Percentiles rank a stretch among this genome's conserved stretches.
Evolutionary conservation across 2,797 vertebrate species (phyloP).

Genomic region (Oryzias dopingdopingensis): DNA sequence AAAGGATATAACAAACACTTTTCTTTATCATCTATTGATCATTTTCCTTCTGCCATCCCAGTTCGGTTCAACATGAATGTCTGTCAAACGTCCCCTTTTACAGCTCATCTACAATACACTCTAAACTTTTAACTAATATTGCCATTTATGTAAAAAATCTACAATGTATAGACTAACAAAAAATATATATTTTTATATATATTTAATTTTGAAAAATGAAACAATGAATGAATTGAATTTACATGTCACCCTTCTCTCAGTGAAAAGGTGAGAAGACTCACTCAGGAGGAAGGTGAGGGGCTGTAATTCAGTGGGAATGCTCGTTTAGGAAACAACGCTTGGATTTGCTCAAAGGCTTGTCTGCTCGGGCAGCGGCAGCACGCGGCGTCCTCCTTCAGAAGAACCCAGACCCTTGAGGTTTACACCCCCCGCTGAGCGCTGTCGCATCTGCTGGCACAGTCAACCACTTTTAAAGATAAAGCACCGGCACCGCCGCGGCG

Average conservation of each 20-base stretch:
- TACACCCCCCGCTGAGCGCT: slow-evolving; percentile 52
- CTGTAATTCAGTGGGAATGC: slow-evolving; percentile 73
- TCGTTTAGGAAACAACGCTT: slow-evolving; percentile 69
- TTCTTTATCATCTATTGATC: slow-evolving; percentile 48
- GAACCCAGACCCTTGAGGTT: slow-evolving; percentile 51
- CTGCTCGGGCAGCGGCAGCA: slow-evolving; percentile 53
- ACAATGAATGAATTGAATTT: slow-evolving; percentile 80
- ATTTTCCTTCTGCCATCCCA: slow-evolving; percentile 25
- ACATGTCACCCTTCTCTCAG: slow-evolving; percentile 66
- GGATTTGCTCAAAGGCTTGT: slow-evolving; percentile 55
- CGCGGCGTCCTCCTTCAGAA: slow-evolving; percentile 47
- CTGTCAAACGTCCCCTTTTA: slow-evolving; percentile 72
- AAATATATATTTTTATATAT: slow-evolving; percentile 84
- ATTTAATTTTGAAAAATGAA: slow-evolving; percentile 84
- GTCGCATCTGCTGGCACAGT: slow-evolving; percentile 60
- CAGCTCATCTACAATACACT: slow-evolving; percentile 81
- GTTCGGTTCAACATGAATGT: slow-evolving; percentile 54
- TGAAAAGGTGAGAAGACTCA: slow-evolving; percentile 63
- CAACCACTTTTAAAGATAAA: slow-evolving; percentile 51
- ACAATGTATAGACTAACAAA: slow-evolving; percentile 90
- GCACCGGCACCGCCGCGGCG: slow-evolving; percentile 46
- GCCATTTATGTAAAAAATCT: slow-evolving; percentile 86
- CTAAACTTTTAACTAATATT: slow-evolving; percentile 84
- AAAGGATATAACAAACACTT: slow-evolving; percentile 60
- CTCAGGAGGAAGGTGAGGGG: slow-evolving; percentile 64